Conservation (phyloP, 2,888 invertebrate species). For the Agapostemon virescens region DNA sequence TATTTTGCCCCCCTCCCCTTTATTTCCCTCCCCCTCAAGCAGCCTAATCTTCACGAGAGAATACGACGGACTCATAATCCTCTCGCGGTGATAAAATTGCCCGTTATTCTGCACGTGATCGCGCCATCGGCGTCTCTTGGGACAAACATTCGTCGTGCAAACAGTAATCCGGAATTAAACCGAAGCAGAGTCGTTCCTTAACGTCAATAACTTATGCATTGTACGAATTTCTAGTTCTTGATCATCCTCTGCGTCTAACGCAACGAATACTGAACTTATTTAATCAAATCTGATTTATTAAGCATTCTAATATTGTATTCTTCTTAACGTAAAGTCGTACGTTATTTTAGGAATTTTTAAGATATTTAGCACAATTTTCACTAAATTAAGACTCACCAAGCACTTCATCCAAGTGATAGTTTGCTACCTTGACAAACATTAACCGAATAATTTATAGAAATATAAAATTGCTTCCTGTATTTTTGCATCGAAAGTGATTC, state of each 20-base stretch:
- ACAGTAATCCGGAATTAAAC: conserved; percentile 46
- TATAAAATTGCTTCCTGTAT: too few relatives aligned
- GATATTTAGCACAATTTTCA: not conserved
- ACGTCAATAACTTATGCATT: conserved; percentile 3
- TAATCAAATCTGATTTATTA: not conserved
- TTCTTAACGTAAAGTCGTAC: not conserved
- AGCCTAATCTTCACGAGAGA: conserved; percentile 61
- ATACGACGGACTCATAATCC: conserved; percentile 58
- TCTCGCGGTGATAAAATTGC: conserved; percentile 61
- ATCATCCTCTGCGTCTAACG: not conserved
- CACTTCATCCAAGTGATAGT: not conserved
- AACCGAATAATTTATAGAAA: too few relatives aligned
- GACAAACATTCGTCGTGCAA: conserved; percentile 36
- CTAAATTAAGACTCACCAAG: not conserved
- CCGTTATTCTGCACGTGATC: conserved; percentile 58
- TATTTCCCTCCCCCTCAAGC: conserved; percentile 17
- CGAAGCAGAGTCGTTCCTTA: not conserved
- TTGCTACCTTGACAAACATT: not conserved
- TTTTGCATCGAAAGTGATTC: too few relatives aligned
- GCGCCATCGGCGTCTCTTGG: conserved; percentile 44
- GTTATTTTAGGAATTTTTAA: not conserved
- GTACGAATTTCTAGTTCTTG: not conserved
- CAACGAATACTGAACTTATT: not conserved
- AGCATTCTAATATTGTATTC: not conserved
- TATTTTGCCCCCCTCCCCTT: conserved; percentile 28